Evolutionary conservation across 2,888 invertebrate species (phyloP).

Genomic region (Ormyrus labotus): DNA sequence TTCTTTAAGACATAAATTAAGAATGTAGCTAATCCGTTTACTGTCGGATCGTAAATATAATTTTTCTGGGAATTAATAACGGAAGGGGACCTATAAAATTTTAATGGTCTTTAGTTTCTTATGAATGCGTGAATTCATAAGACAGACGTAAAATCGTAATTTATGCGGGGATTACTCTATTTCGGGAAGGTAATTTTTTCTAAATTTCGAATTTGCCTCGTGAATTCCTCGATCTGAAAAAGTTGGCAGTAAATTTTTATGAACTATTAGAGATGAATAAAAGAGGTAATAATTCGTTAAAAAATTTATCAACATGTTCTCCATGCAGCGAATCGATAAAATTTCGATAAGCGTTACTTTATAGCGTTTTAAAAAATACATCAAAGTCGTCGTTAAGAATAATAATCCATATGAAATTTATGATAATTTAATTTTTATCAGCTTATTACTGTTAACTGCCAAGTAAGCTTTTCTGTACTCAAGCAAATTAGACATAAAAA

Average conservation of each 20-base stretch:
- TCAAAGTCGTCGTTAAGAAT: slow-evolving; percentile 32
- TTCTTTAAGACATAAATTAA: too few species aligned
- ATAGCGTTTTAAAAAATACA: slow-evolving; percentile 30
- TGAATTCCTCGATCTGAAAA: neutral
- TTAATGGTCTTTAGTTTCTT: slow-evolving; percentile 12
- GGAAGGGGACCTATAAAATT: slow-evolving; percentile 38
- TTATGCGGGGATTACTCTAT: slow-evolving; percentile 33
- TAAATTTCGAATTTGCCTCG: neutral
- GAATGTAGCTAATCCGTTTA: too few species aligned
- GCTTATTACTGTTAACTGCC: slow-evolving; percentile 19
- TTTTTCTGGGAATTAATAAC: slow-evolving; percentile 48
- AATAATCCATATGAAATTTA: slow-evolving; percentile 15
- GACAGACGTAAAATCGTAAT: slow-evolving; percentile 15
- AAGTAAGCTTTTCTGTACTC: neutral
- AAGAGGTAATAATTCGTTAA: slow-evolving; percentile 29
- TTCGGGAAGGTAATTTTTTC: neutral
- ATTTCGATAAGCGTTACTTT: slow-evolving; percentile 49
- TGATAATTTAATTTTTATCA: slow-evolving; percentile 12
- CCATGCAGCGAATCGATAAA: slow-evolving; percentile 31
- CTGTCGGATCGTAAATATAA: neutral
- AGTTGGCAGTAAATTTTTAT: neutral
- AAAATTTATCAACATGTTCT: slow-evolving; percentile 30
- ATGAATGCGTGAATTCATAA: slow-evolving; percentile 9
- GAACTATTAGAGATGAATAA: neutral
- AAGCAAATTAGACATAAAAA: too few species aligned